Evolutionary conservation across 1,140 invertebrate species (phyloP).

Genomic region (Phymorhynchus buccinoides): DNA sequence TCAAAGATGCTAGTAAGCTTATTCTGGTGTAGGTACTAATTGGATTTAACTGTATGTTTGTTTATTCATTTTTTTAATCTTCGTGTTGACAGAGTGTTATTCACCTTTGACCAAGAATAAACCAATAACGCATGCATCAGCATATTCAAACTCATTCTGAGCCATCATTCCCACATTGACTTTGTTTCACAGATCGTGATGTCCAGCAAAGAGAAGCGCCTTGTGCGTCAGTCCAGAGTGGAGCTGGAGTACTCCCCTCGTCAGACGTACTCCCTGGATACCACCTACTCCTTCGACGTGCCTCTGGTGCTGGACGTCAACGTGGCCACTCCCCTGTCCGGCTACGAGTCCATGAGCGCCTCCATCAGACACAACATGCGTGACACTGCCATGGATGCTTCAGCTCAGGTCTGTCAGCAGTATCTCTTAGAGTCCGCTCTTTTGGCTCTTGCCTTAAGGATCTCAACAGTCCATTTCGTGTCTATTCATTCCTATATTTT

Average conservation of each 20-base stretch:
- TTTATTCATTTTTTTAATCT: not conserved
- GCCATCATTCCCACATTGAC: not conserved
- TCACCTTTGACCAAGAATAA: not conserved
- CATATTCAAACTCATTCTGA: not conserved
- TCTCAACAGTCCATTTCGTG: too few species aligned
- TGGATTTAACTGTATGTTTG: too few species aligned
- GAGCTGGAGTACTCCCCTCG: constrained; percentile 32
- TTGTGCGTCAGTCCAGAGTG: constrained; percentile 23
- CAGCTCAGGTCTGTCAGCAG: constrained; percentile 19
- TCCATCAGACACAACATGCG: constrained; percentile 22
- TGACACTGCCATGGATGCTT: not conserved
- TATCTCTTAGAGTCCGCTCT: not conserved
- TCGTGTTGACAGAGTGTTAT: not conserved
- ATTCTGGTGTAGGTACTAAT: too few species aligned
- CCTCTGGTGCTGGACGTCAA: constrained; percentile 32
- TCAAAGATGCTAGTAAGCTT: too few species aligned
- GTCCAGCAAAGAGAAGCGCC: constrained; percentile 25
- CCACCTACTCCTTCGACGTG: constrained; percentile 27
- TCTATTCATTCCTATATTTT: not conserved
- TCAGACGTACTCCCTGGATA: constrained; percentile 13
- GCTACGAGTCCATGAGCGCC: constrained; percentile 23
- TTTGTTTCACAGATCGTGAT: constrained; percentile 1
- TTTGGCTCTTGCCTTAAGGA: too few species aligned
- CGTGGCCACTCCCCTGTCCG: not conserved
- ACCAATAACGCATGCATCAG: too few species aligned